These are phyloP conservation scores for Cacatua alba DNA, from an alignment of 2,113 vertebrate species.

Conservation along the genomic window DNA sequence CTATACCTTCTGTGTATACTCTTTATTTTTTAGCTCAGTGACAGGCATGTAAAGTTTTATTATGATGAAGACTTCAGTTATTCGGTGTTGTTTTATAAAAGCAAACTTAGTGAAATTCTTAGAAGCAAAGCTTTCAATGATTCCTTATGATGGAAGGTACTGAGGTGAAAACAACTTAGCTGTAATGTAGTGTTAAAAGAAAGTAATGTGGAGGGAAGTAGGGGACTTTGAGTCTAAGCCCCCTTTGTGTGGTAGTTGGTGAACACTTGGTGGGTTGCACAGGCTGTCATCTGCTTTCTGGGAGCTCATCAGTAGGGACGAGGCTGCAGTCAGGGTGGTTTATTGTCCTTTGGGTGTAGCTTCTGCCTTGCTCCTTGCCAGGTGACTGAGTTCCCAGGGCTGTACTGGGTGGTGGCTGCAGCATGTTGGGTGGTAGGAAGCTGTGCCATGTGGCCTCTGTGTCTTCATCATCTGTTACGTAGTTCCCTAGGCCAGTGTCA, in stretches of 20 bases:
- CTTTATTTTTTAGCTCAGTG: rapidly evolving
- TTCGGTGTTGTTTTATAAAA: neutral
- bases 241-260: neutral
- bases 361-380: neutral
- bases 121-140: neutral
- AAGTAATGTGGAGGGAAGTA: rapidly evolving
- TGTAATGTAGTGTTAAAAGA: neutral
- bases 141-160: too few relatives aligned
- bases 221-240: rapidly evolving
- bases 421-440: neutral
- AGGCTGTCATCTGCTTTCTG: neutral
- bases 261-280: neutral
- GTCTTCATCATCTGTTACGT: neutral
- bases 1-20: neutral
- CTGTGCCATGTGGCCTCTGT: neutral
- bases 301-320: neutral
- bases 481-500: neutral
- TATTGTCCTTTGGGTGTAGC: neutral
- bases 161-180: neutral
- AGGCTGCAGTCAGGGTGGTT: neutral
- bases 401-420: neutral
- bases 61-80: neutral
- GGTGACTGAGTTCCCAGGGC: neutral
- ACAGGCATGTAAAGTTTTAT: neutral
- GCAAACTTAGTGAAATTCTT: rapidly evolving